phyloP scores from a whole-genome alignment of 2,888 invertebrate species.

The Eristalinus sepulchralis region DNA sequence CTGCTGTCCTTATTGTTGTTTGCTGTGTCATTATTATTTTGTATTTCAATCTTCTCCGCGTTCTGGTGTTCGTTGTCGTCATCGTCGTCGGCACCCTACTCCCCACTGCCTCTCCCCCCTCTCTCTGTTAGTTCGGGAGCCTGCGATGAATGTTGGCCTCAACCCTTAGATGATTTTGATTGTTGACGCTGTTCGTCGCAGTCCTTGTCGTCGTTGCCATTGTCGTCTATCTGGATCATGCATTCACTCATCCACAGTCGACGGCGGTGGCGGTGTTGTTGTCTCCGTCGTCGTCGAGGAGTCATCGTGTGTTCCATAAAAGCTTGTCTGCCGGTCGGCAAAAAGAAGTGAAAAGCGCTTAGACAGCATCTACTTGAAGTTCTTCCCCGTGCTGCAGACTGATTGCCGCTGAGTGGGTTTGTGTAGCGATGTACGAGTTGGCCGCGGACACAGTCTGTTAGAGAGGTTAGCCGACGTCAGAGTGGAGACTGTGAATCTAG shows the following conservation, averaged over 20 bases:
- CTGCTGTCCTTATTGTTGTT: constrained; percentile 52
- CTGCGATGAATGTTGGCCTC: constrained; percentile 20
- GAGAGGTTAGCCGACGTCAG: background rate
- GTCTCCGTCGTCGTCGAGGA: constrained; percentile 8
- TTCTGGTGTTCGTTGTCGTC: constrained; percentile 6
- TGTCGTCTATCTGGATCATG: constrained; percentile 28
- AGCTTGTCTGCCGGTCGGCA: background rate
- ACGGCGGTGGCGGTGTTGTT: constrained; percentile 3
- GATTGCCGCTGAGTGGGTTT: background rate
- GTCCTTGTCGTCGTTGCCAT: constrained; percentile 12
- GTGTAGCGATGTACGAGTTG: background rate
- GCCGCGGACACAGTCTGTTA: constrained; percentile 17
- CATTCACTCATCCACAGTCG: background rate
- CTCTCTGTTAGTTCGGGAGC: background rate
- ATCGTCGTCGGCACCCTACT: background rate
- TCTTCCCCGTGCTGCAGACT: constrained; percentile 25
- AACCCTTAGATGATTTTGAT: constrained; percentile 57
- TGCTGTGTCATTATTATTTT: constrained; percentile 61
- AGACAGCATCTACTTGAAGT: constrained; percentile 49
- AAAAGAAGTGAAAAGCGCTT: constrained; percentile 21
- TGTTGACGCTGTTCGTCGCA: constrained; percentile 34
- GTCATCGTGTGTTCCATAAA: constrained; percentile 19
- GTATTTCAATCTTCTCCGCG: constrained; percentile 30
- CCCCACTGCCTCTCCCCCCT: background rate
- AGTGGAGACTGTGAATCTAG: too few relatives aligned